These are phyloP conservation scores for Choreutis nemorana DNA, from an alignment of 2,888 invertebrate genomes.

Conservation along the genomic window DNA sequence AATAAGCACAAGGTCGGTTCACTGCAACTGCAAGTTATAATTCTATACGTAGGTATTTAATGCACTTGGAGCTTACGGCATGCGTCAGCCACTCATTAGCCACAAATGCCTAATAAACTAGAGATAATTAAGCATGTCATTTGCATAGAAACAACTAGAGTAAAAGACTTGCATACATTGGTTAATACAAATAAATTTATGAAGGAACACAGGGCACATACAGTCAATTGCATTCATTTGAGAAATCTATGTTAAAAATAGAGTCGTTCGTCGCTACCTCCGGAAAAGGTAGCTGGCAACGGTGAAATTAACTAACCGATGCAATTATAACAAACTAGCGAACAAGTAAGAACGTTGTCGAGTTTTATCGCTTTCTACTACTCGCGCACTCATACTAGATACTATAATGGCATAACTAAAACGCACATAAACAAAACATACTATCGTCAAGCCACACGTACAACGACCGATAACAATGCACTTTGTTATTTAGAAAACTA, in stretches of 20 bases:
- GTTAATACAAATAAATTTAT: no score
- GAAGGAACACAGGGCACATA: no score
- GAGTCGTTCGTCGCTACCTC: constrained; percentile 10
- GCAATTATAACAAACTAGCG: constrained; percentile 25
- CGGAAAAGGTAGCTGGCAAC: constrained; percentile 25
- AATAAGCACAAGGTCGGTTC: constrained; percentile 22
- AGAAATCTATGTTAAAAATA: not conserved
- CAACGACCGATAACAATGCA: no score
- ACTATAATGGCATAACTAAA: no score
- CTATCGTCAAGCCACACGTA: no score
- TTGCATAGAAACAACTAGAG: constrained; percentile 15
- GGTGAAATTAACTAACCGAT: constrained; percentile 31
- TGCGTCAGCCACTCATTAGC: constrained; percentile 19
- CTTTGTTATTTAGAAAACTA: no score
- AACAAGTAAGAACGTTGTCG: constrained; percentile 24
- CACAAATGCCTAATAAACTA: constrained; percentile 18
- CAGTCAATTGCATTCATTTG: not conserved
- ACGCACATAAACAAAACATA: no score
- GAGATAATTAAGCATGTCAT: constrained; percentile 20
- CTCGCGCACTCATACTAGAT: no score
- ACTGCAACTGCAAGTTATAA: constrained; percentile 23
- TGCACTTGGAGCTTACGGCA: constrained; percentile 15
- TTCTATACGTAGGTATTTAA: constrained; percentile 16
- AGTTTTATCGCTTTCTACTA: constrained; percentile 42
- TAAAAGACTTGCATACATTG: no score